Percentiles rank a stretch among this genome's conserved stretches.
These are phyloP conservation scores for Himalopsyche tibetana DNA, from an alignment of 2,888 invertebrate genomes.

Conservation along the genomic window DNA sequence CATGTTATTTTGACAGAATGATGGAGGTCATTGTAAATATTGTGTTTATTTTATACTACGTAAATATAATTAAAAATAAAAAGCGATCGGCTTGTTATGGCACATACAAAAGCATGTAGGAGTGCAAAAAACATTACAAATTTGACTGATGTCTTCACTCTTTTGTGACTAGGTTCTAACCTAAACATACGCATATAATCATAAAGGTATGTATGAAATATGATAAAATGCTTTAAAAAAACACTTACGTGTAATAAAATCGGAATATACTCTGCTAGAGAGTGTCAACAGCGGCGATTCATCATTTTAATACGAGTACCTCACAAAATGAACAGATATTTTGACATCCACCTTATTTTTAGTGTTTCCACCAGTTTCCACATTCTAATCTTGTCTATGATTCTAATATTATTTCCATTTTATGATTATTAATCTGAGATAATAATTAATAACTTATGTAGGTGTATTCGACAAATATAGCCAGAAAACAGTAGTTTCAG, in stretches of 20 bases:
- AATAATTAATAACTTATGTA: too few relatives aligned
- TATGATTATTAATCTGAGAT: too few relatives aligned
- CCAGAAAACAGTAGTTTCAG: too few relatives aligned
- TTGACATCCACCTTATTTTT: constrained; percentile 40
- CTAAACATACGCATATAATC: constrained; percentile 38
- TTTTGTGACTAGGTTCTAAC: constrained; percentile 34
- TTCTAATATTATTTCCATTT: too few relatives aligned
- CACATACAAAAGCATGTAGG: constrained; percentile 46
- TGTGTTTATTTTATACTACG: neutral
- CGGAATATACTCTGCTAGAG: neutral
- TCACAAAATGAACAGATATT: neutral
- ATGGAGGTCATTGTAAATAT: constrained; percentile 22
- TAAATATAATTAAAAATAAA: constrained; percentile 6
- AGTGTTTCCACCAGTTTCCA: constrained; percentile 39
- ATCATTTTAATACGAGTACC: neutral
- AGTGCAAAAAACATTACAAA: constrained; percentile 47
- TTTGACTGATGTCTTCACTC: constrained; percentile 34
- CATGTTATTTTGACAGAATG: neutral
- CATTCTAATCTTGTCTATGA: neutral
- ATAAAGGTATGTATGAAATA: neutral
- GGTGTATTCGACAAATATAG: too few relatives aligned
- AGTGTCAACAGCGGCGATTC: neutral
- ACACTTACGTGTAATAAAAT: neutral
- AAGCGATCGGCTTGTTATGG: constrained; percentile 32
- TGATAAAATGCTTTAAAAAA: neutral